Conservation (phyloP, 2,888 invertebrate species). For the Acanthococcus lagerstroemiae region DNA sequence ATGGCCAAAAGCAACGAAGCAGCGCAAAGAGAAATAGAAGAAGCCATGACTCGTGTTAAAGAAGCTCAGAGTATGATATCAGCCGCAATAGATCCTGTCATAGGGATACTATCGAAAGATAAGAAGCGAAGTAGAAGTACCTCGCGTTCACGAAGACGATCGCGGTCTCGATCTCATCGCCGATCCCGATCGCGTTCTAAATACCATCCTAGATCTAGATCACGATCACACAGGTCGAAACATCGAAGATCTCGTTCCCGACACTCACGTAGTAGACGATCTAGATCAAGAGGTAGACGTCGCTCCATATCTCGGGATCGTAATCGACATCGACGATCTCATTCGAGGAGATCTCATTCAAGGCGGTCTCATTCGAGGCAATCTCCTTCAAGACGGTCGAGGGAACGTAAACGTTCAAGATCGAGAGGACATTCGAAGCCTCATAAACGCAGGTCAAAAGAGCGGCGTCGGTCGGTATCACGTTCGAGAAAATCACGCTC, state of each 20-base stretch:
- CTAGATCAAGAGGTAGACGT: constrained; percentile 21
- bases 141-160: constrained; percentile 39
- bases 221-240: constrained; percentile 45
- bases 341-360: too few species aligned
- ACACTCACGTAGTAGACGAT: constrained; percentile 23
- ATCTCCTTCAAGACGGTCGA: too few species aligned
- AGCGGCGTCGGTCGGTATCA: constrained; percentile 9
- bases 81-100: constrained; percentile 85
- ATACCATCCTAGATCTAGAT: constrained; percentile 46
- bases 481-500: constrained; percentile 23
- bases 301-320: constrained; percentile 21
- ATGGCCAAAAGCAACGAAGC: constrained; percentile 93
- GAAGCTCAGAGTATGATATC: constrained; percentile 92
- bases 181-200: constrained; percentile 43
- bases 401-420: constrained; percentile 13
- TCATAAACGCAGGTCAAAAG: constrained; percentile 16
- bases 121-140: constrained; percentile 51
- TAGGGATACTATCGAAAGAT: constrained; percentile 75
- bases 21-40: constrained; percentile 89
- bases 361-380: too few species aligned
- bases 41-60: constrained; percentile 92
- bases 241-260: constrained; percentile 37
- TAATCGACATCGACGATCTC: background rate
- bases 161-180: constrained; percentile 38
- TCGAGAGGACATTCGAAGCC: constrained; percentile 18